Conservation (phyloP, 2,888 invertebrate species). For the Pristionchus mayeri region DNA sequence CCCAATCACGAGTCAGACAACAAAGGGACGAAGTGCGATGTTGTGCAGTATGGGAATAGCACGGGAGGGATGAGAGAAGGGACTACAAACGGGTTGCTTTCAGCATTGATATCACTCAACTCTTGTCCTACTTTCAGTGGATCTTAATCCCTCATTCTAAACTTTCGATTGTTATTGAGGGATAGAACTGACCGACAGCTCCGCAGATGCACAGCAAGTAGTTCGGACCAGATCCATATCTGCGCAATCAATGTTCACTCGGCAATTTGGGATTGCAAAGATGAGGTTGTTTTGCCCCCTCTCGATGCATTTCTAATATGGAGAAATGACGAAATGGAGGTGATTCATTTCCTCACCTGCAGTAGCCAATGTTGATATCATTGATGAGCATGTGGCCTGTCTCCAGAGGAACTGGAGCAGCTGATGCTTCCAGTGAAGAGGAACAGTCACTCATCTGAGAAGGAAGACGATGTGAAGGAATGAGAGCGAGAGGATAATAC, state of each 20-base stretch:
- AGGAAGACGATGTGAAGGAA: neutral
- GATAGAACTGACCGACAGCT: conserved; percentile 58
- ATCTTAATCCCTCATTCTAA: neutral
- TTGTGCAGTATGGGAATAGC: neutral
- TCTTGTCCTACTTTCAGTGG: too few relatives aligned
- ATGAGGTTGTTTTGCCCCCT: neutral
- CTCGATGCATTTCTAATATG: too few relatives aligned
- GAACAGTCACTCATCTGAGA: conserved; percentile 37
- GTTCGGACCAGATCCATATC: conserved; percentile 63
- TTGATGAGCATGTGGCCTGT: conserved; percentile 58
- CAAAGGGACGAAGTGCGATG: neutral
- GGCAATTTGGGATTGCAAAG: neutral
- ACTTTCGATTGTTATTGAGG: neutral
- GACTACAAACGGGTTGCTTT: neutral
- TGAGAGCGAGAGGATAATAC: neutral
- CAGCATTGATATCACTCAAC: neutral
- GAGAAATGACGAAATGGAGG: neutral
- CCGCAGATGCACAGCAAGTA: conserved; percentile 64
- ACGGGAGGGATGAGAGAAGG: neutral
- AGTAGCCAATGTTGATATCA: conserved; percentile 62
- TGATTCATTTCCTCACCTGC: conserved; percentile 40
- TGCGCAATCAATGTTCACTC: neutral
- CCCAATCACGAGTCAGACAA: neutral
- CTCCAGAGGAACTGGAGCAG: conserved; percentile 30
- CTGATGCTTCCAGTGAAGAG: neutral